These are phyloP conservation scores for Rutilus rutilus DNA, from an alignment of 2,113 vertebrate species.

Conservation along the genomic window DNA sequence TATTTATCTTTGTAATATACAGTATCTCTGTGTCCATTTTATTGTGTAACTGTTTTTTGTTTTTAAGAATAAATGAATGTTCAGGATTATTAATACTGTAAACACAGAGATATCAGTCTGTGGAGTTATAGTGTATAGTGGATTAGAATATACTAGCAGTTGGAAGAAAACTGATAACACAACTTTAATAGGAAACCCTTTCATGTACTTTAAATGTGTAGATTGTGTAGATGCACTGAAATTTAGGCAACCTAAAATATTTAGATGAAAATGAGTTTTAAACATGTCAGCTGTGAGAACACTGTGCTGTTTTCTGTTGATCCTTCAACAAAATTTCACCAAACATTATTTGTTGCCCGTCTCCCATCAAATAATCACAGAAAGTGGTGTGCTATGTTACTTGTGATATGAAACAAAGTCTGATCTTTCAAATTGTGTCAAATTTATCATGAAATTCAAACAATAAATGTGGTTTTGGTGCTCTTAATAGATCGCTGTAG, in stretches of 20 bases:
- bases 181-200: not conserved
- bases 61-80: not conserved
- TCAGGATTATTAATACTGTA: slow-evolving; percentile 7
- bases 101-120: not conserved
- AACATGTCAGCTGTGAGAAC: too few species aligned
- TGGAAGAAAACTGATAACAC: not conserved
- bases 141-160: not conserved
- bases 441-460: not conserved
- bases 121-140: not conserved
- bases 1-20: slow-evolving; percentile 24
- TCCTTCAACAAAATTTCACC: too few species aligned
- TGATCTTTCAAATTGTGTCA: not conserved
- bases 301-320: too few species aligned
- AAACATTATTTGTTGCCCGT: too few species aligned
- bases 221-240: not conserved
- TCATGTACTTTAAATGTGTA: not conserved
- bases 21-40: not conserved
- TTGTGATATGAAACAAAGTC: not conserved
- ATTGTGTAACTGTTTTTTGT: not conserved
- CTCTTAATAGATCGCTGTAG: not conserved
- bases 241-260: not conserved
- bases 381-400: not conserved
- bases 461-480: too few species aligned
- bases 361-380: not conserved
- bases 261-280: too few species aligned